Percentiles rank a stretch among this genome's conserved stretches.
Evolutionary conservation across 2,113 vertebrate species (phyloP).

Genomic region (Nesogale talazaci): DNA sequence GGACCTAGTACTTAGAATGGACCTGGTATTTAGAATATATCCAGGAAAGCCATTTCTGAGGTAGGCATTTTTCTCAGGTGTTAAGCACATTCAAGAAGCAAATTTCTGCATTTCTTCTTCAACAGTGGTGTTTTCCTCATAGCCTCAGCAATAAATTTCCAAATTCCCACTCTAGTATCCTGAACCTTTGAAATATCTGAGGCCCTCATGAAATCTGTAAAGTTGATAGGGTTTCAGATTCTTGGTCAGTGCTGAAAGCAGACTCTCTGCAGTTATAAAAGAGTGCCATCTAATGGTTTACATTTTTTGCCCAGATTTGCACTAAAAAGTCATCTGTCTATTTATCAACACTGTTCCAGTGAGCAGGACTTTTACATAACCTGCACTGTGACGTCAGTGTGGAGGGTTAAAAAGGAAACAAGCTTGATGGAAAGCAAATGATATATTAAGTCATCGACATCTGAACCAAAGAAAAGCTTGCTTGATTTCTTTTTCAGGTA

Average conservation of each 20-base stretch:
- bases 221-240: neutral
- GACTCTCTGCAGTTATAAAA: neutral
- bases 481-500: constrained; percentile 86
- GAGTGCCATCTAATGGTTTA: constrained; percentile 11
- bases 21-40: neutral
- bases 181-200: neutral
- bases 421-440: constrained; percentile 34
- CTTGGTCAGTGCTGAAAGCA: neutral
- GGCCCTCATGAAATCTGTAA: neutral
- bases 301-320: neutral
- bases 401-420: constrained; percentile 55
- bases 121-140: neutral
- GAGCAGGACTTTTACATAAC: constrained; percentile 69
- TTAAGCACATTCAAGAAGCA: constrained; percentile 18
- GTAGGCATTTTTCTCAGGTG: neutral
- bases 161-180: neutral
- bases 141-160: constrained; percentile 13
- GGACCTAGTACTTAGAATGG: neutral
- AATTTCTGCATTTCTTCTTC: neutral
- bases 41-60: neutral
- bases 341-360: neutral
- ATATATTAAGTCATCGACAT: constrained; percentile 75
- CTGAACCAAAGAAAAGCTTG: constrained; percentile 64
- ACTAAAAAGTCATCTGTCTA: neutral
- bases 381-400: neutral